A percentile compares a stretch with the other conserved stretches of the same genome.
Conservation (phyloP, 2,888 invertebrate species). For the Kryphioiulus occultus region DNA sequence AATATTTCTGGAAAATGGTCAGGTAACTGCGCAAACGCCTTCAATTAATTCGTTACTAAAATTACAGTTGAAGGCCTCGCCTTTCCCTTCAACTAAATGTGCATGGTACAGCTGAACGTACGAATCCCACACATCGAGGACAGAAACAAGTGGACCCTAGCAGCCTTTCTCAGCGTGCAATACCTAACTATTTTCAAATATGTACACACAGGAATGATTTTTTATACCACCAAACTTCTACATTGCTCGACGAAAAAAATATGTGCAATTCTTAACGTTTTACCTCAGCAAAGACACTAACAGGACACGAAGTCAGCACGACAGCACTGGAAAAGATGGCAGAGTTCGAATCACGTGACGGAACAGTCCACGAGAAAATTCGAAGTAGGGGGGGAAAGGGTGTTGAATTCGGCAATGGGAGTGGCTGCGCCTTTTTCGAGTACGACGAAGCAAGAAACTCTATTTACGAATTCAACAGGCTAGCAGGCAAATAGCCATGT, state of each 20-base stretch:
- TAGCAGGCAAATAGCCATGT: no score
- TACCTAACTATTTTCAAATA: not conserved
- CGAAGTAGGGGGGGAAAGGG: not conserved
- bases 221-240: slow-evolving; percentile 2
- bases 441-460: not conserved
- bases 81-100: not conserved
- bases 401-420: not conserved
- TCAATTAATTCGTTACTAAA: not conserved
- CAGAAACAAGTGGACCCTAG: not conserved
- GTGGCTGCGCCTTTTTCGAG: not conserved
- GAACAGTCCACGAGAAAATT: not conserved
- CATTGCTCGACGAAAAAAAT: not conserved
- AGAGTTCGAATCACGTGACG: slow-evolving; percentile 40
- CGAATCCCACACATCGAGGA: no score
- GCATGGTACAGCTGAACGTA: slow-evolving; percentile 9
- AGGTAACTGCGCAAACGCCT: not conserved
- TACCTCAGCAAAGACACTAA: slow-evolving; percentile 18
- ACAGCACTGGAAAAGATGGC: slow-evolving; percentile 42
- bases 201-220: not conserved
- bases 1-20: not conserved
- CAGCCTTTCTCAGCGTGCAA: not conserved
- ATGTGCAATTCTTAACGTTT: slow-evolving; percentile 20
- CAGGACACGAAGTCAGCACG: slow-evolving; percentile 41
- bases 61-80: not conserved
- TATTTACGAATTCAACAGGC: not conserved